Conservation (phyloP, 2,113 vertebrate species). For the Ictalurus punctatus region DNA sequence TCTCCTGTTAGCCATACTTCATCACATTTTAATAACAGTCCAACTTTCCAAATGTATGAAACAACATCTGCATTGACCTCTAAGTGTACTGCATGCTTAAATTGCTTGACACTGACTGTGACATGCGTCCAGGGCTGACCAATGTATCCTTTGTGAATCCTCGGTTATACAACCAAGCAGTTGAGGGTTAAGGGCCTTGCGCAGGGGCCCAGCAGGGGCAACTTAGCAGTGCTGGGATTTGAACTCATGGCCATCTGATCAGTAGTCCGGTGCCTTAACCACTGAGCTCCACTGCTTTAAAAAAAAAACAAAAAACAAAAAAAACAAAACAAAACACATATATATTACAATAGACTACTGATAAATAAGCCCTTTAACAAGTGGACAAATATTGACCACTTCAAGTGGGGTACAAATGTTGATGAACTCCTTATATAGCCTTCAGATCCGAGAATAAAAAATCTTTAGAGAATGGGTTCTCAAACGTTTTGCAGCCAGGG, state of each 20-base stretch:
- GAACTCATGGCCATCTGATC: not conserved
- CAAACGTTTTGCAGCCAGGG: not conserved
- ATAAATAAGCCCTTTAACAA: not conserved
- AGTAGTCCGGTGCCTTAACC: not conserved
- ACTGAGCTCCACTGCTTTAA: not conserved
- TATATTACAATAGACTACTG: not conserved
- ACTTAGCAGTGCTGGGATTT: not conserved
- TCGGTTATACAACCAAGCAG: not conserved
- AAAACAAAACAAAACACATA: too few species aligned
- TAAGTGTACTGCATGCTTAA: not conserved
- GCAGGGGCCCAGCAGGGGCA: not conserved
- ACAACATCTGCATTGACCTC: not conserved
- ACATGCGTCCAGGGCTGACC: not conserved
- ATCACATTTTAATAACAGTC: not conserved
- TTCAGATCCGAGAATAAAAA: not conserved
- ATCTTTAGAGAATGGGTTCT: not conserved
- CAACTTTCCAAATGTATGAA: not conserved
- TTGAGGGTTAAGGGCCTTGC: not conserved
- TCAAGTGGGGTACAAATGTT: not conserved
- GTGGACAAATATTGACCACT: not conserved
- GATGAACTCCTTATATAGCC: not conserved
- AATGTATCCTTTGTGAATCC: not conserved
- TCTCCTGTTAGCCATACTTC: not conserved
- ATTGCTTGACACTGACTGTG: not conserved
- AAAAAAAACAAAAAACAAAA: too few species aligned